Evolutionary conservation across 1,140 invertebrate species (phyloP).

Genomic region (Drosophila trapezifrons): DNA sequence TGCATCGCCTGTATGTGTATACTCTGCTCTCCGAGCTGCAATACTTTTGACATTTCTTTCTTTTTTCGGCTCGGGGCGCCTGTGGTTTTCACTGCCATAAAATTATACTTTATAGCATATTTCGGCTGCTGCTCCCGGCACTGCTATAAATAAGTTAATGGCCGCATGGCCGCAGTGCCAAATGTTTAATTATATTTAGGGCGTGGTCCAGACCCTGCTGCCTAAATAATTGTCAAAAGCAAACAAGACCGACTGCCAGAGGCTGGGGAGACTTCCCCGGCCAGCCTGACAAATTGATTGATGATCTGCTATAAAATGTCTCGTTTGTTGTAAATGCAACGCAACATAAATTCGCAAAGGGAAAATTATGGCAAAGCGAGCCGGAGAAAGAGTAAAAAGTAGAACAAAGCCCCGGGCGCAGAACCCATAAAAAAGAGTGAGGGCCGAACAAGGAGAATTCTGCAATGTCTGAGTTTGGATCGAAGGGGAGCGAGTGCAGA

Average conservation of each 20-base stretch:
- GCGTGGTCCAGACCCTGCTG: conserved; percentile 38
- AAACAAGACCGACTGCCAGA: conserved; percentile 2
- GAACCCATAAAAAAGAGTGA: conserved; percentile 30
- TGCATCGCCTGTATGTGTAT: conserved; percentile 17
- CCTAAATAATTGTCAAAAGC: conserved; percentile 34
- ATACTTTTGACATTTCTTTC: conserved; percentile 58
- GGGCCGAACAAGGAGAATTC: conserved; percentile 37
- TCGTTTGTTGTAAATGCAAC: conserved; percentile 81
- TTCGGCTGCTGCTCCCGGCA: conserved; percentile 31
- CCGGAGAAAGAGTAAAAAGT: conserved; percentile 44
- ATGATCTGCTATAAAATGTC: conserved; percentile 83
- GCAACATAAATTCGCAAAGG: conserved; percentile 80
- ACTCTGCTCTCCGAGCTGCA: not conserved
- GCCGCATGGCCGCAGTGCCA: conserved; percentile 31
- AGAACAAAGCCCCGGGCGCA: conserved; percentile 50
- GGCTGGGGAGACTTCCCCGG: conserved; percentile 29
- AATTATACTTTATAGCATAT: conserved; percentile 72
- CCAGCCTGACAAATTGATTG: conserved; percentile 78
- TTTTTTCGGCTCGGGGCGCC: conserved; percentile 14
- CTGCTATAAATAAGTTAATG: conserved; percentile 71
- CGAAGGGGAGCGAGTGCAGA: conserved; percentile 20
- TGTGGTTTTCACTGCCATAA: conserved; percentile 72
- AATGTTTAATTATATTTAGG: conserved; percentile 70
- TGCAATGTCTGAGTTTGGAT: conserved; percentile 33
- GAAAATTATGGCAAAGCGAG: conserved; percentile 64